Evolutionary conservation across 2,113 vertebrate species (phyloP), one percentile per base, ranked within the genome.

Genomic region (Drymodes brunneopygia): DNA sequence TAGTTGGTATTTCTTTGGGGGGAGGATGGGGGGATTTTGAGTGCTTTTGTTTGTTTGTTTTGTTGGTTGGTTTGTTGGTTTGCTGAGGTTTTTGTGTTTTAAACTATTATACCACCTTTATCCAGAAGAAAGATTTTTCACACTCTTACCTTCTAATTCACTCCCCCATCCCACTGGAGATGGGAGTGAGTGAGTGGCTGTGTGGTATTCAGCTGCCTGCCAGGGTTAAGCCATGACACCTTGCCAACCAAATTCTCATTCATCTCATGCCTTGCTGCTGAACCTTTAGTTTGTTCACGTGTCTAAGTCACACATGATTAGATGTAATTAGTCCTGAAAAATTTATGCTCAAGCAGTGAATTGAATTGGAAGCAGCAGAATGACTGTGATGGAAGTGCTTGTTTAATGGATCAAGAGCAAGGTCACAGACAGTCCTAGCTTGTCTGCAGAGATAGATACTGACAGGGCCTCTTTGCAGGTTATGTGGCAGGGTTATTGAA

Each of bases 251-350:
- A 48, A 90, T 94, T 82, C 56, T 95, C 60, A 94, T 96, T 93
- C 95, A 64, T 44, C 62, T 96, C 85, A 48, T 62, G 71, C 25
- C 44, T 90, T 73, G 20, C 35, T 80, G 74, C 50, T 83, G 74
- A 87, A 70, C 58, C 2, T 84, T 88, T 36, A 65, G 50, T 90
- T 82, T 82, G n/a, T 38, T 91, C 67, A 70, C 2, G 5, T 86
- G 79, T 66, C 42, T 74, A 77, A 91, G 47, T 77, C 67, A 83
- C n/a, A 35, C 33, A 77, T 47, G 35, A 91, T 90, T 93, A 93
- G 64, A 90, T 60, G 60, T 83, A 95, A 96, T 96, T 93, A 93
- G n/a, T 70, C 44, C 67, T 90, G 85, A 90, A 92, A 95, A 93
- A 77, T 71, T 90, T 60, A 86, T 86, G 29, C 85, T 88, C 51